A percentile compares a stretch with the other conserved stretches of the same genome.
Evolutionary conservation across 2,888 invertebrate genomes (phyloP).

Genomic region (Pyralis farinalis): DNA sequence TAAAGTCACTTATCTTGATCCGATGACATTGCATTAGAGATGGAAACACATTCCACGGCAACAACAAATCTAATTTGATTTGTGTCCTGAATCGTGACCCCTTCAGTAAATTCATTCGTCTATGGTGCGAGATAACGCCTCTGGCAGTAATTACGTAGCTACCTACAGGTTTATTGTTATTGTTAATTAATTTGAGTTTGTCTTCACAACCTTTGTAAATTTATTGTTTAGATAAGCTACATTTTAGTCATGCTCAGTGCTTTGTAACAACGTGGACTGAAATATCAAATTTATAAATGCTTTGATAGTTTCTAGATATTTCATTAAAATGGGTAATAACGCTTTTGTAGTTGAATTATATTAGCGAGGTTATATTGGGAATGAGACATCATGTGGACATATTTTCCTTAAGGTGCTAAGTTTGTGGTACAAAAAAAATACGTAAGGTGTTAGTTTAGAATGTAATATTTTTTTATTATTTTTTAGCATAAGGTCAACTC

Average conservation of each 20-base stretch:
- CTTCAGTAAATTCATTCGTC: constrained; percentile 13
- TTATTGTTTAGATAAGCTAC: neutral
- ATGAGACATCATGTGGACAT: too few relatives aligned
- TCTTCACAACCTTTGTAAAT: neutral
- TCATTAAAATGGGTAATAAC: too few relatives aligned
- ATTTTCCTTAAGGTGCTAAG: too few relatives aligned
- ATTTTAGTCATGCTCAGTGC: neutral
- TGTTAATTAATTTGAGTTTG: neutral
- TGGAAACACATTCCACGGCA: constrained; percentile 14
- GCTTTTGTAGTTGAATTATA: neutral
- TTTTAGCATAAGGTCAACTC: too few relatives aligned
- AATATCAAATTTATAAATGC: neutral
- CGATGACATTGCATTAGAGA: neutral
- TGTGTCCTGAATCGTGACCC: constrained; percentile 28
- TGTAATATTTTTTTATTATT: too few relatives aligned
- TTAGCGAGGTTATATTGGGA: too few relatives aligned
- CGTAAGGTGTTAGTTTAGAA: too few relatives aligned
- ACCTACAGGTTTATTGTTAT: neutral
- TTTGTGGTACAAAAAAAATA: too few relatives aligned
- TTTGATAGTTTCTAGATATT: neutral
- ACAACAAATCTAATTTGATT: constrained; percentile 29
- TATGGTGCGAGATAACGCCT: neutral
- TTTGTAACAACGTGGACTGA: neutral
- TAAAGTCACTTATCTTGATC: neutral
- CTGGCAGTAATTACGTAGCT: neutral